Evolutionary conservation across 1,140 invertebrate species (phyloP).

Genomic region (Leptinotarsa defecta): DNA sequence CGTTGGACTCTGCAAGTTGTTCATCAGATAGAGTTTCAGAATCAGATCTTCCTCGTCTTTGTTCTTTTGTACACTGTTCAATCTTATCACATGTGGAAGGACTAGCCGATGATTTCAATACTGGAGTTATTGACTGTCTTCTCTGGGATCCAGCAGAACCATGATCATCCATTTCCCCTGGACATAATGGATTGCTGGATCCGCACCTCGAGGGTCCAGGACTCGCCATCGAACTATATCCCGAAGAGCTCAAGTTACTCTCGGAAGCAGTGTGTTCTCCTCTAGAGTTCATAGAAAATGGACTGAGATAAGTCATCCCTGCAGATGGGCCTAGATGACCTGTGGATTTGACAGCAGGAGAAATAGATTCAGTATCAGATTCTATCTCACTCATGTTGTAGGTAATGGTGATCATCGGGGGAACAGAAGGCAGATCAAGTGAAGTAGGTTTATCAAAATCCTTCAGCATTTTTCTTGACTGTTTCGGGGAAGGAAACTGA

Average conservation of each 20-base stretch:
- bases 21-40: constrained; percentile 72
- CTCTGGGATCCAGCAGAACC: constrained; percentile 60
- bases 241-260: constrained; percentile 79
- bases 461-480: constrained; percentile 55
- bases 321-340: constrained; percentile 54
- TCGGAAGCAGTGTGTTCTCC: constrained; percentile 75
- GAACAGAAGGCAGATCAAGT: constrained; percentile 67
- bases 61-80: constrained; percentile 52
- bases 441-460: constrained; percentile 65
- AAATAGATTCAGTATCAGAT: constrained; percentile 69
- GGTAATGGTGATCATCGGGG: constrained; percentile 75
- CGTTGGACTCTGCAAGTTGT: constrained; percentile 69
- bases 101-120: constrained; percentile 60
- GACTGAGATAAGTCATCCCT: constrained; percentile 75
- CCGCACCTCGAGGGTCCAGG: constrained; percentile 77
- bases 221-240: constrained; percentile 82
- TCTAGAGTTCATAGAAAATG: constrained; percentile 71
- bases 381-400: constrained; percentile 74
- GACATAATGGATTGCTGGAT: constrained; percentile 75
- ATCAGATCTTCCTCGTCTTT: constrained; percentile 63
- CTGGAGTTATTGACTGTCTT: constrained; percentile 57
- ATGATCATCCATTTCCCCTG: constrained; percentile 71
- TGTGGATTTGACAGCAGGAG: constrained; percentile 58
- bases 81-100: constrained; percentile 52
- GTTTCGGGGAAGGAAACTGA: constrained; percentile 53